Conservation (phyloP, 1,140 invertebrate genomes). For the Macrobrachium rosenbergii region DNA sequence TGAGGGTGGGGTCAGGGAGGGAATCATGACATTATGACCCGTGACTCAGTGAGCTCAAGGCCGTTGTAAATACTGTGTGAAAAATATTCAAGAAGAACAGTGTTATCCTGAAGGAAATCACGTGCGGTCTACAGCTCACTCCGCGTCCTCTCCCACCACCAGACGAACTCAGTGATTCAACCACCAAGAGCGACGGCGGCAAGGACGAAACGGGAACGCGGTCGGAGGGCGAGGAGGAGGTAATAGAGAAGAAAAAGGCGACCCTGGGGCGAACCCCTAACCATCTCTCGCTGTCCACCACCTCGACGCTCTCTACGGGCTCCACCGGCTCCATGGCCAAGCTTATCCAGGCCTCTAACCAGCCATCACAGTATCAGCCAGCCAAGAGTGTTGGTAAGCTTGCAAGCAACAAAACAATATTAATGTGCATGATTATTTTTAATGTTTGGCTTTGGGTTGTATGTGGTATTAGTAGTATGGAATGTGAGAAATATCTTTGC, state of each 20-base stretch:
- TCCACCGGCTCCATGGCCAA: conserved; percentile 93
- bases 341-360: conserved; percentile 92
- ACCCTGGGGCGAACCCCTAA: conserved; percentile 86
- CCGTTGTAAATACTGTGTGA: conserved; percentile 51
- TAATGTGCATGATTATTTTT: conserved; percentile 8
- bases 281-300: conserved; percentile 91
- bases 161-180: conserved; percentile 67
- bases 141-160: conserved; percentile 56
- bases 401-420: neutral
- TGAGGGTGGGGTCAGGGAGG: conserved; percentile 49
- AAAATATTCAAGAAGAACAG: conserved; percentile 55
- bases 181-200: conserved; percentile 67
- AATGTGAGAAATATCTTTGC: neutral
- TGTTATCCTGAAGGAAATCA: conserved; percentile 42
- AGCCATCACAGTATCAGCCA: conserved; percentile 89
- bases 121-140: conserved; percentile 50
- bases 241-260: conserved; percentile 74
- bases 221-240: conserved; percentile 89
- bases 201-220: conserved; percentile 77
- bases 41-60: conserved; percentile 62
- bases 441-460: neutral
- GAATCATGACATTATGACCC: conserved; percentile 53
- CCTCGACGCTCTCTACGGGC: conserved; percentile 92
- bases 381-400: conserved; percentile 59
- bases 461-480: conserved; percentile 2